phyloP scores from a whole-genome alignment of 2,797 vertebrate genomes.

The Tolypeutes matacus region DNA sequence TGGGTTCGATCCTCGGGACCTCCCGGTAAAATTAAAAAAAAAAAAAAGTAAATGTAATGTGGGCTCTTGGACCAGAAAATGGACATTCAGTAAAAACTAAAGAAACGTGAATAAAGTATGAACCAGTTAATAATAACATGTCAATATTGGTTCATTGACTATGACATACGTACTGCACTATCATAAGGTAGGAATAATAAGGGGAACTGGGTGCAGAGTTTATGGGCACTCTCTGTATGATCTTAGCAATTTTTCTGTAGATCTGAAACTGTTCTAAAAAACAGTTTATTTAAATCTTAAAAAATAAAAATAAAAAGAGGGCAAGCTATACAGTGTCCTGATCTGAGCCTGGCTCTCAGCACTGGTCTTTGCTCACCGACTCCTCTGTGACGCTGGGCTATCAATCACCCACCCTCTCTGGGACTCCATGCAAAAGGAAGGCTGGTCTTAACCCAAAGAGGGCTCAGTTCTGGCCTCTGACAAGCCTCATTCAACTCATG shows the following conservation, averaged over 20 bases:
- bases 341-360: neutral
- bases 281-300: neutral
- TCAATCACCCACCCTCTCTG: neutral
- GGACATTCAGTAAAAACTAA: neutral
- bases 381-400: neutral
- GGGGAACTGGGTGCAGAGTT: neutral
- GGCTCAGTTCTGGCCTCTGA: neutral
- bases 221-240: neutral
- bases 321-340: neutral
- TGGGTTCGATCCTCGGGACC: too few relatives aligned
- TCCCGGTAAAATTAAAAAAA: too few relatives aligned
- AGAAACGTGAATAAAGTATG: too few relatives aligned
- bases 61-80: neutral
- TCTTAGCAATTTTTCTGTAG: constrained; percentile 28
- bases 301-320: neutral
- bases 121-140: too few relatives aligned
- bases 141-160: too few relatives aligned
- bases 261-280: constrained; percentile 32
- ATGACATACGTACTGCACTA: neutral
- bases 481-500: neutral
- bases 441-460: neutral
- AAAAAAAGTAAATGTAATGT: neutral
- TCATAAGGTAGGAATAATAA: neutral
- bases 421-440: neutral
- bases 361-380: neutral